Base-by-base conservation (phyloP, 2,888 invertebrate genomes). In the Schizaphis graminum region DNA sequence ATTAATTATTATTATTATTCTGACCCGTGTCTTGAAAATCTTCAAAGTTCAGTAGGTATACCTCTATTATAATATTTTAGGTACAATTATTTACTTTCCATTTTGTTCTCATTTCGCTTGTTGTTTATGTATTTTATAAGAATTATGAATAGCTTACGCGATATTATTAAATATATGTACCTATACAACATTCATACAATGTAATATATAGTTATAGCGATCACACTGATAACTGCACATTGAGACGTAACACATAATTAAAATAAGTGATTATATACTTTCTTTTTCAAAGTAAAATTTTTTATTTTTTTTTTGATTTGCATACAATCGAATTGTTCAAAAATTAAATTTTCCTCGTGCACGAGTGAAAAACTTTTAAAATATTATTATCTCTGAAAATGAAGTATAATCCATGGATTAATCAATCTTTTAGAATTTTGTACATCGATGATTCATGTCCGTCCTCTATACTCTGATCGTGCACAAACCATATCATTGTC, bases 71-170 rank as follows among this genome's bases (percentile, higher is more conserved):
- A 77, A 26, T 85, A 28, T 44, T 85, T 85, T 85, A 44, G 26
- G 85, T 85, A 26, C 44, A 85, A 85, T 85, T 85, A 85, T 44
- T 85, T 85, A 85, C 85, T 85, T 85, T 85, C 41, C 44, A 85
- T 85, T 85, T 85, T 85, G 44, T 85, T 85, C 44, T 44, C 28
- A 11, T 44, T 85, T 85, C 4, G 44, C 5, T 85, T 44, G 28
- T 44, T 44, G 41, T 85, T 85, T 85, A 85, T 41, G 11, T 11
- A 85, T 44, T 26, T 44, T 44, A 44, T 85, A 85, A 44, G 44
- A 44, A 44, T 44, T 85, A 85, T 44, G 85, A 44, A 85, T 85
- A 26, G 85, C 85, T 44, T 85, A 85, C 35, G 8, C 21, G n/a
- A 35, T 67, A 67, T 35, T 77, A 21, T 35, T 77, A 77, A 35